phyloP scores from a whole-genome alignment of 2,113 vertebrate genomes.

The Psittacus erithacus region DNA sequence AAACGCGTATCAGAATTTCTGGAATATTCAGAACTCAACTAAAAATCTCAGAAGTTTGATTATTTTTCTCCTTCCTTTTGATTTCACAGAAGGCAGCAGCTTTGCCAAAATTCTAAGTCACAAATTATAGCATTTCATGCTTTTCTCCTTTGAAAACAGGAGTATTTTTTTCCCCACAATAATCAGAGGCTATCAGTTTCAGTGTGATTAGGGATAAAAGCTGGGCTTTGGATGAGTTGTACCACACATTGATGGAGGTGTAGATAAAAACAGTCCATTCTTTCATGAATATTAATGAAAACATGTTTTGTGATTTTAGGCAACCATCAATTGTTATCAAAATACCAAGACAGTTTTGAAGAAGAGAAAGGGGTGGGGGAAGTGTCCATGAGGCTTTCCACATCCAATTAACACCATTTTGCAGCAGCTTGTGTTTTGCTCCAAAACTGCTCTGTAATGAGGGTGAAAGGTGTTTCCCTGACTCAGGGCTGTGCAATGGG shows the following conservation, averaged over 20 bases:
- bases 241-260: slow-evolving; percentile 38
- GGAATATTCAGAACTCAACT: background rate
- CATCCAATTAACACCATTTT: background rate
- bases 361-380: background rate
- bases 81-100: background rate
- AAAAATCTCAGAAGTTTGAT: background rate
- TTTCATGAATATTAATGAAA: slow-evolving; percentile 69
- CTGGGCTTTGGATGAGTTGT: slow-evolving; percentile 12
- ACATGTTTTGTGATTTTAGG: slow-evolving; percentile 52
- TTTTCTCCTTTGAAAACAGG: slow-evolving; percentile 20
- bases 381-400: background rate
- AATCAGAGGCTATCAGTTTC: slow-evolving; percentile 2
- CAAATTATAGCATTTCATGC: background rate
- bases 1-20: background rate
- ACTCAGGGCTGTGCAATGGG: background rate
- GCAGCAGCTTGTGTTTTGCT: background rate
- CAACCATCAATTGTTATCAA: slow-evolving; percentile 50
- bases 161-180: background rate
- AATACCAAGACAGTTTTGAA: background rate
- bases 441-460: fast-evolving
- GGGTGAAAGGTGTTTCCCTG: background rate
- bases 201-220: slow-evolving; percentile 21
- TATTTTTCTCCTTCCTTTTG: background rate
- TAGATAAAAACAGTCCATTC: slow-evolving; percentile 49
- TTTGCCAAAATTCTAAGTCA: slow-evolving; percentile 27